Base-by-base conservation (phyloP, 2,888 invertebrate species). In the Tortricodes alternella region DNA sequence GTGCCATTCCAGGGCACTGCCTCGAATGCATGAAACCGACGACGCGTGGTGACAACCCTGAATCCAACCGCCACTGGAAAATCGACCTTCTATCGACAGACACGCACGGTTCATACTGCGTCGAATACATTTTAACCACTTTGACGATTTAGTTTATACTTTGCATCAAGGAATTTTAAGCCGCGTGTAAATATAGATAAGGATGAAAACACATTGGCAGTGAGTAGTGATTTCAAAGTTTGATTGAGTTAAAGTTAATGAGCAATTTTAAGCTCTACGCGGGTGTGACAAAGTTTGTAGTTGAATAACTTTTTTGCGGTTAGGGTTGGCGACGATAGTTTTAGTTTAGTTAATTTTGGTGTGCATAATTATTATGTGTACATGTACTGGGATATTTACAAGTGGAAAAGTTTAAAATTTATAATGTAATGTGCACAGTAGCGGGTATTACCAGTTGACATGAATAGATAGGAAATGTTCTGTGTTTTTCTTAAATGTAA, bases 1-100 rank as follows among this genome's bases (percentile, higher is more conserved):
- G 24, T 8, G 18, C 43, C 43, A 16, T 43, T 44, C 18, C 44
- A 29, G 27, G 3, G 41, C 11, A 24, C 2, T 41, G 24, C 24
- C 27, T 16, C 27, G 16, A 41, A 43, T 27, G 43, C 43, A 27
- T 9, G 16, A 18, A 37, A 27, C 27, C 29, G 9, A 18, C 29
- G n/a, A 1, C 18, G 27, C 44, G 44, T 29, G 29, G 43, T 29
- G 44, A 44, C 44, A 44, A 16, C 44, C 44, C 29, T 44, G 18
- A 29, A 8, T 4, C 24, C 4, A 27, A 15, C 21, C 18, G n/a
- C 24, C 21, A 27, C 7, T 18, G 16, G 2, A 44, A 44, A 29
- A 2, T 15, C 11, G 15, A 18, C 44, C 44, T 18, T 18, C n/a
- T 23, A 9, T 1, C 18, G 2, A 29, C 16, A n/a, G 1, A 5